Conservation (phyloP, 2,113 vertebrate species). For the Sceloporus tristichus region DNA sequence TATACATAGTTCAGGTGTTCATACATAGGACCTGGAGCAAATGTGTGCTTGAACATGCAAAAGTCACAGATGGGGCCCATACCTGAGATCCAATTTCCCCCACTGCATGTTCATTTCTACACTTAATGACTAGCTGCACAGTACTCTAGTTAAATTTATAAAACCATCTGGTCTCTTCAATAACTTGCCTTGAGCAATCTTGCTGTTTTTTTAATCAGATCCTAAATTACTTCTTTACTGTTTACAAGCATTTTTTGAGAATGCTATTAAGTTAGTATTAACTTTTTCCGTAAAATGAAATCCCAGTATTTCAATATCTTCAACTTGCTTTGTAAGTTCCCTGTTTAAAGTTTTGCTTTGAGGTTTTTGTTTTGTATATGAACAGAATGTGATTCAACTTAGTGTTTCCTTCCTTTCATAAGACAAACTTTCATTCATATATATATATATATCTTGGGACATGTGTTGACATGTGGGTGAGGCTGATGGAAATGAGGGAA, state of each 20-base stretch:
- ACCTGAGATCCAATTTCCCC: too few species aligned
- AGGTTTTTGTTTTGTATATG: constrained; percentile 57
- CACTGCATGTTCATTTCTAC: background rate
- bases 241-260: constrained; percentile 65
- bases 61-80: background rate
- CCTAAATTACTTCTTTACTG: constrained; percentile 29
- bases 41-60: background rate
- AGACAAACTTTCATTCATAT: constrained; percentile 55
- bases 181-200: constrained; percentile 52
- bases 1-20: background rate
- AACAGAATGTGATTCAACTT: constrained; percentile 56
- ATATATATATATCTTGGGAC: constrained; percentile 12
- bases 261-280: constrained; percentile 59
- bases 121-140: background rate
- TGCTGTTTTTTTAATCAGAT: background rate
- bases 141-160: background rate
- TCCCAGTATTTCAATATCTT: background rate
- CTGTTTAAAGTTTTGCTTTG: constrained; percentile 9
- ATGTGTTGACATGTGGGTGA: constrained; percentile 59
- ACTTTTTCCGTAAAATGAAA: background rate
- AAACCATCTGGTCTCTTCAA: background rate
- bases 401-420: constrained; percentile 54
- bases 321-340: background rate
- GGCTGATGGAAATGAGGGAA: constrained; percentile 64
- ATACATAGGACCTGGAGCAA: background rate